Base-by-base conservation (phyloP, 2,113 vertebrate genomes). In the pig (Sus scrofa) region DNA sequence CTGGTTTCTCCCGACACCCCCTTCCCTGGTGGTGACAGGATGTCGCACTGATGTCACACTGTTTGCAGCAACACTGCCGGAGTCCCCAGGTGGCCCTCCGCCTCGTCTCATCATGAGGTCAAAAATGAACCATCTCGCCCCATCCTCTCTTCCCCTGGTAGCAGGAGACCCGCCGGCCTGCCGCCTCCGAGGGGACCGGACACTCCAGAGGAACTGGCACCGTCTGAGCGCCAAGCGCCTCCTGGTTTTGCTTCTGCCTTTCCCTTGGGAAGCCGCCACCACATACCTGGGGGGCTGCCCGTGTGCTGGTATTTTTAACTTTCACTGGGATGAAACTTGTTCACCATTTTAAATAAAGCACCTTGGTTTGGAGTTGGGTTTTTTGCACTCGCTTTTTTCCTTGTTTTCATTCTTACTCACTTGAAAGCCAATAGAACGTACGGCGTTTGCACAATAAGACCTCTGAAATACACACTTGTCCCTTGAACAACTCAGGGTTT, bases 341-440 rank as follows among this genome's bases (percentile, higher is more conserved):
- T 97, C n/a, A 20, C 82, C 75, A n/a, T 93, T 97, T 95, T 91
- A 79, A 96, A 94, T 97, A 98, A 97, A 98, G 94, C 89, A 81
- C 30, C 56, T 75, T 68, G 74, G 82, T 92, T 94, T 95, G 93
- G 78, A 70, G 68, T 93, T 74, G 74, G 85, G 79, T 26, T 58
- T 94, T 84, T 65, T 70, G 71, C 39, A n/a, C 62, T 81, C n/a
- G n/a, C 15, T 81, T 74, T 68, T n/a, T 32, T 62, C 79, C 24
- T 52, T 71, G 39, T 73, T 90, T 75, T 89, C 39, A 22, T 86
- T 39, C 5, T 34, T 56, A 70, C 0, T 82, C 18, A 56, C 52
- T 75, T 44, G 54, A 34, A 87, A 75, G 54, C 96, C 14, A 7
- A 4, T 6, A 81, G 50, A 73, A 52, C 13, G 32, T 58, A 34